These are phyloP conservation scores for Sisyra nigra DNA, from an alignment of 2,888 invertebrate species.

Conservation along the genomic window DNA sequence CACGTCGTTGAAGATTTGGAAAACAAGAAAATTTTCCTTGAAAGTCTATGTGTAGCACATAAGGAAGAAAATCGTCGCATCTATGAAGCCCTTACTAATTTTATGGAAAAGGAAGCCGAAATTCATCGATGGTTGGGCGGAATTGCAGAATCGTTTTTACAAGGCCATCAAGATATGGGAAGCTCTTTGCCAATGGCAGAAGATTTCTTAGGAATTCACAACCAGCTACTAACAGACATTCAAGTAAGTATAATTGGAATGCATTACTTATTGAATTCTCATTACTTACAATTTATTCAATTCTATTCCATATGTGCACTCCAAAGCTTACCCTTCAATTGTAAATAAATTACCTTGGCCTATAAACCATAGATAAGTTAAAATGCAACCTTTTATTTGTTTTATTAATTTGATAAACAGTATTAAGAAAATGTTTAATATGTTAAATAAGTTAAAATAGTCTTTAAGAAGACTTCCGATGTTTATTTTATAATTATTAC, in stretches of 20 bases:
- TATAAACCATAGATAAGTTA: too few species aligned
- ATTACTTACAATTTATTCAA: too few species aligned
- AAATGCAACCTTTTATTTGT: too few species aligned
- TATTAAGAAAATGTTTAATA: too few species aligned
- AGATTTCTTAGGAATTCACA: constrained; percentile 58
- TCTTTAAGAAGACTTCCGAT: too few species aligned
- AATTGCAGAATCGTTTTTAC: constrained; percentile 55
- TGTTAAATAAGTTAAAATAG: too few species aligned
- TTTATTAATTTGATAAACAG: too few species aligned
- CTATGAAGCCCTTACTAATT: constrained; percentile 48
- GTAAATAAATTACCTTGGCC: not conserved
- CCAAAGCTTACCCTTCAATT: too few species aligned
- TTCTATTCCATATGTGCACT: too few species aligned
- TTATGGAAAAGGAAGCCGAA: constrained; percentile 50
- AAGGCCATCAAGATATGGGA: constrained; percentile 62
- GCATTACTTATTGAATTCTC: too few species aligned
- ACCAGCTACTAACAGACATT: constrained; percentile 54
- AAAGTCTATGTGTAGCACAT: constrained; percentile 45
- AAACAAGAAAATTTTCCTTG: constrained; percentile 48
- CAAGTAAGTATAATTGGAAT: constrained; percentile 30
- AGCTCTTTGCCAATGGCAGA: constrained; percentile 43
- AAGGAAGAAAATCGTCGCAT: constrained; percentile 51
- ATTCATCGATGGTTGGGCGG: constrained; percentile 58
- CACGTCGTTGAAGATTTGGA: constrained; percentile 55
- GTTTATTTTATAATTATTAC: too few species aligned